A percentile compares a stretch with the other conserved stretches of the same genome.
Evolutionary conservation across 2,888 invertebrate genomes (phyloP).

Genomic region (Blastobasis lacticolella): DNA sequence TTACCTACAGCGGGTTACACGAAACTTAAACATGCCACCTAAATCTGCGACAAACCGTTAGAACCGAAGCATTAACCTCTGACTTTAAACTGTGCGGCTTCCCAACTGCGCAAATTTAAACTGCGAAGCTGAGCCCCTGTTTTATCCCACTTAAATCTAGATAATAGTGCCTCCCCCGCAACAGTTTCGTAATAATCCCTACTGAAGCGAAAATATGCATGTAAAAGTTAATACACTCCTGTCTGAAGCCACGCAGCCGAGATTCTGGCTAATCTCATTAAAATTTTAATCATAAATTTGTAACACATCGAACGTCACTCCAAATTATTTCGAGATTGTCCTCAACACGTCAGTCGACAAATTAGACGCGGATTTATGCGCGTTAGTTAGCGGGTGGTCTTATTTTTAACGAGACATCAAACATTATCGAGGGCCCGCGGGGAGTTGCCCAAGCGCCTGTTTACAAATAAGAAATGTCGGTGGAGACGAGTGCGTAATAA

Average conservation of each 20-base stretch:
- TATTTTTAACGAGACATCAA: slow-evolving; percentile 73
- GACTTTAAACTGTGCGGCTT: slow-evolving; percentile 36
- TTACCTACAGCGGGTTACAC: slow-evolving; percentile 66
- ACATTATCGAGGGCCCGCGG: slow-evolving; percentile 59
- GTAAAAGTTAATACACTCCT: slow-evolving; percentile 18
- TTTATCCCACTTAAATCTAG: slow-evolving; percentile 12
- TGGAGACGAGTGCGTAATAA: slow-evolving; percentile 68
- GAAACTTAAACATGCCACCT: slow-evolving; percentile 67
- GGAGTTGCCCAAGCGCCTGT: slow-evolving; percentile 62
- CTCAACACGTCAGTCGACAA: slow-evolving; percentile 60
- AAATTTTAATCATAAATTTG: slow-evolving; percentile 54
- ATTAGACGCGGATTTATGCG: slow-evolving; percentile 66
- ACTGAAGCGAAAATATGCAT: neutral
- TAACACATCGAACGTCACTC: slow-evolving; percentile 35
- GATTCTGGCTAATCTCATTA: slow-evolving; percentile 53
- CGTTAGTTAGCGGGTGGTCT: slow-evolving; percentile 62
- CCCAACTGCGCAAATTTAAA: slow-evolving; percentile 30
- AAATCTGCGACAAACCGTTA: slow-evolving; percentile 57
- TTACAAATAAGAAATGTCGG: slow-evolving; percentile 66
- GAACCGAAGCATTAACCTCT: slow-evolving; percentile 43
- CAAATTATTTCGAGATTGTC: slow-evolving; percentile 56
- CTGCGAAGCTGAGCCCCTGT: slow-evolving; percentile 21
- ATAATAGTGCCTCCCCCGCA: neutral
- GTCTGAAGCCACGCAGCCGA: slow-evolving; percentile 9
- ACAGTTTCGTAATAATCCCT: neutral